Conservation (phyloP, 2,113 vertebrate genomes). For the Spermophilus dauricus region DNA sequence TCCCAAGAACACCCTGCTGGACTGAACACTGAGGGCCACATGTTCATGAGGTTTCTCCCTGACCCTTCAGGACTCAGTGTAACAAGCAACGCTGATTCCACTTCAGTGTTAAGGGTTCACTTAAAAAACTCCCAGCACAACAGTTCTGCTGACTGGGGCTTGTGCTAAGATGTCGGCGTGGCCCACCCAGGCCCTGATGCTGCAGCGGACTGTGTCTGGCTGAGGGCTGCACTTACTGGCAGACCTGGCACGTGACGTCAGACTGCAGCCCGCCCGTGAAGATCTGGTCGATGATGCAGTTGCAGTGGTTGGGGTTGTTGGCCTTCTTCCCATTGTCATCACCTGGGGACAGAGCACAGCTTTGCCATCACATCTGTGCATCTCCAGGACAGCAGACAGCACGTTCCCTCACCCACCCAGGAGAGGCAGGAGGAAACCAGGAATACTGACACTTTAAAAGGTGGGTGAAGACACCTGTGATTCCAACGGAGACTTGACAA, state of each 20-base stretch:
- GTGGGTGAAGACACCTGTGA: no score
- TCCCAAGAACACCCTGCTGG: not conserved
- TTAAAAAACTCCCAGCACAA: not conserved
- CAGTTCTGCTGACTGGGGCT: not conserved
- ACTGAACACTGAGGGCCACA: not conserved
- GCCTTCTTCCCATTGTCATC: constrained; percentile 98
- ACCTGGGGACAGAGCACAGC: constrained; percentile 86
- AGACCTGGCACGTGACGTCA: constrained; percentile 98
- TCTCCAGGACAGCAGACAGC: not conserved
- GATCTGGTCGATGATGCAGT: constrained; percentile 99
- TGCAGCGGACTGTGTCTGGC: not conserved
- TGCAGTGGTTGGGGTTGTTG: constrained; percentile 99
- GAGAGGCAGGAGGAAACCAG: not conserved
- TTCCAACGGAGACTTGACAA: not conserved
- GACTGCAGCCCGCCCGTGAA: constrained; percentile 98
- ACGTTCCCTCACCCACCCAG: not conserved
- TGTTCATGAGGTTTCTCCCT: not conserved
- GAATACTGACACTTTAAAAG: no score
- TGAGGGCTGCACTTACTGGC: constrained; percentile 92
- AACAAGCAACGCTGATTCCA: not conserved
- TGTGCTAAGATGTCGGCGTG: rapidly evolving
- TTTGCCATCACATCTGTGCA: not conserved
- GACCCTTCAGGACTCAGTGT: no score
- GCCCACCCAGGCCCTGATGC: not conserved
- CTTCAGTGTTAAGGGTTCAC: no score